These are phyloP conservation scores for Condylostylus longicornis DNA, from an alignment of 1,140 invertebrate genomes.

Conservation along the genomic window DNA sequence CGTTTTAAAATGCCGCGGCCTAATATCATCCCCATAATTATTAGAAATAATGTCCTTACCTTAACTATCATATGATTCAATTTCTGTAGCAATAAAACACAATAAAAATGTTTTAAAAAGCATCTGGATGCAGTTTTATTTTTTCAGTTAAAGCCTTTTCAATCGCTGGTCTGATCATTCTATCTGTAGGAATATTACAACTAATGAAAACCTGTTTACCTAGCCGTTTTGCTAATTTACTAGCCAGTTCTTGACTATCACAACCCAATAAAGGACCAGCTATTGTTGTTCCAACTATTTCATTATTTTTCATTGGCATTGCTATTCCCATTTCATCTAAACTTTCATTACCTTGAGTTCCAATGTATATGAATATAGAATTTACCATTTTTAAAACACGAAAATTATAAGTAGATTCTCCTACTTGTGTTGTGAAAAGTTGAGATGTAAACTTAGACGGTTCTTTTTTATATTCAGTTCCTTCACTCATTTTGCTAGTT, in stretches of 20 bases:
- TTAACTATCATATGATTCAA: too few species aligned
- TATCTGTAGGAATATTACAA: conserved; percentile 17
- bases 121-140: conserved; percentile 16
- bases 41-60: too few species aligned
- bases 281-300: conserved; percentile 12
- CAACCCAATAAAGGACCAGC: conserved; percentile 16
- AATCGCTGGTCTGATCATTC: conserved; percentile 10
- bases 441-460: conserved; percentile 6
- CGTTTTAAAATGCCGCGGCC: too few species aligned
- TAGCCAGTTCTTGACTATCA: conserved; percentile 14
- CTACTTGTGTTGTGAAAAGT: conserved; percentile 10
- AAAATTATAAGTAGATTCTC: conserved; percentile 10
- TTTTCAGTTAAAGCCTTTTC: conserved; percentile 18
- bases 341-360: conserved; percentile 11
- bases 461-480: neutral
- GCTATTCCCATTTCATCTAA: conserved; percentile 18
- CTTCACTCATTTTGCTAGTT: neutral
- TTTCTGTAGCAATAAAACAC: too few species aligned
- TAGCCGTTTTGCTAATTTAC: conserved; percentile 15
- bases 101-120: conserved; percentile 11
- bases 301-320: conserved; percentile 11
- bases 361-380: conserved; percentile 21
- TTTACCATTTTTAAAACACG: conserved; percentile 20
- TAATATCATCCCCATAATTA: too few species aligned
- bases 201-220: conserved; percentile 21